Evolutionary conservation across 2,113 vertebrate species (phyloP).

Genomic region (Barnardius zonarius): DNA sequence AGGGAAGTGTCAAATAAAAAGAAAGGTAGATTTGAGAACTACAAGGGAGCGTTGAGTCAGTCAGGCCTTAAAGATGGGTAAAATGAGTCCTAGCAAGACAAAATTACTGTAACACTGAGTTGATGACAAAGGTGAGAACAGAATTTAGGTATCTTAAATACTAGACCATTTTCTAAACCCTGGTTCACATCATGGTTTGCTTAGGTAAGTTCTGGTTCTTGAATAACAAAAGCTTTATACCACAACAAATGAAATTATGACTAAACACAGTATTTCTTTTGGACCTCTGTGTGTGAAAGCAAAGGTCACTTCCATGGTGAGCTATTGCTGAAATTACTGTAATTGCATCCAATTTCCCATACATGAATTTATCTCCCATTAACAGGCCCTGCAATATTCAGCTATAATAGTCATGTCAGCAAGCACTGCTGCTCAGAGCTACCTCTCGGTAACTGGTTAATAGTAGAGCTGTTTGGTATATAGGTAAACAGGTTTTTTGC

Average conservation of each 20-base stretch:
- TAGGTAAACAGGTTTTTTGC: not conserved
- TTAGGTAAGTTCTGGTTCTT: not conserved
- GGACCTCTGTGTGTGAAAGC: not conserved
- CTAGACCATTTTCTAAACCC: not conserved
- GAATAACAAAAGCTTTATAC: not conserved
- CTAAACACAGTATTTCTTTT: not conserved
- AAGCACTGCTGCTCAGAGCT: conserved; percentile 60
- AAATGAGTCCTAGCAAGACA: not conserved
- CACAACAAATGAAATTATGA: not conserved
- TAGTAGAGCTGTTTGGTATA: not conserved
- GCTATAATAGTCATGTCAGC: conserved; percentile 7
- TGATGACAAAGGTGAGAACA: not conserved
- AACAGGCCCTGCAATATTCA: not conserved
- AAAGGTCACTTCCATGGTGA: conserved; percentile 19
- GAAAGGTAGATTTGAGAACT: not conserved
- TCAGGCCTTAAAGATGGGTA: not conserved
- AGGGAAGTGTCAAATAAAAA: not conserved
- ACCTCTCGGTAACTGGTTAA: conserved; percentile 59
- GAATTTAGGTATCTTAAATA: not conserved
- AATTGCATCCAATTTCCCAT: conserved; percentile 22
- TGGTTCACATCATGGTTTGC: fast-evolving
- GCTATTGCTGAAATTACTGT: not conserved
- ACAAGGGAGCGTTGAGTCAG: not conserved
- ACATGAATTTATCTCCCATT: conserved; percentile 13
- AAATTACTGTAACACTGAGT: not conserved